phyloP scores from a whole-genome alignment of 2,113 vertebrate species.

The Phylloscopus trochilus region DNA sequence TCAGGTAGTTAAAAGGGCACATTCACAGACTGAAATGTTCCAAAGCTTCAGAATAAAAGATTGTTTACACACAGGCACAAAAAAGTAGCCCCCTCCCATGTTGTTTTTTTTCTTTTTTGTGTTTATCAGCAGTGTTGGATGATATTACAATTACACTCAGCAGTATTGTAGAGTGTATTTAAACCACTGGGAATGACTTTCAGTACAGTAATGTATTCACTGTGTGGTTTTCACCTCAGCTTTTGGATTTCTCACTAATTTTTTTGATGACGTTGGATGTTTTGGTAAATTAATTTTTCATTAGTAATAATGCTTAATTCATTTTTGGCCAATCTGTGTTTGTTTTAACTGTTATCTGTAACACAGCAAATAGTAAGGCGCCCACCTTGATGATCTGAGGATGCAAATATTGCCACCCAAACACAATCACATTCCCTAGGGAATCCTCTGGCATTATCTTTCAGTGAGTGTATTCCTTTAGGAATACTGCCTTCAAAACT shows the following conservation, averaged over 20 bases:
- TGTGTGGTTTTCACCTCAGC: not conserved
- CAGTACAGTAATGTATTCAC: not conserved
- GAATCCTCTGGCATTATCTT: not conserved
- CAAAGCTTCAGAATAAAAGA: not conserved
- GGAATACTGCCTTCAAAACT: not conserved
- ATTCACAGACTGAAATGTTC: not conserved
- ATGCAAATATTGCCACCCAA: not conserved
- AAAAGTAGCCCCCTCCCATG: not conserved
- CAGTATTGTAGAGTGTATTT: not conserved
- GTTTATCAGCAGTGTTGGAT: not conserved
- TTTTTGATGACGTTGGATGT: not conserved
- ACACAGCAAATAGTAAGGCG: not conserved
- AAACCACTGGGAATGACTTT: not conserved
- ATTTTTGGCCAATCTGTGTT: not conserved
- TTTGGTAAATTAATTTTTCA: not conserved
- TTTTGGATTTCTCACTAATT: not conserved
- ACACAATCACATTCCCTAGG: not conserved
- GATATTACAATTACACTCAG: too few species aligned
- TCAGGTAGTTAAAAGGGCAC: not conserved
- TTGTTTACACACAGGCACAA: not conserved
- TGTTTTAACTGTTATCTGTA: not conserved
- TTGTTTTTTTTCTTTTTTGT: not conserved
- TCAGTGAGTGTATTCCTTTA: not conserved
- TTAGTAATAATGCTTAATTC: not conserved
- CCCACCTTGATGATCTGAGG: not conserved